A percentile compares a stretch with the other conserved stretches of the same genome.
Evolutionary conservation across 92 coral and sea anemone genomes (phyloP).

Genomic region (Montipora capitata): DNA sequence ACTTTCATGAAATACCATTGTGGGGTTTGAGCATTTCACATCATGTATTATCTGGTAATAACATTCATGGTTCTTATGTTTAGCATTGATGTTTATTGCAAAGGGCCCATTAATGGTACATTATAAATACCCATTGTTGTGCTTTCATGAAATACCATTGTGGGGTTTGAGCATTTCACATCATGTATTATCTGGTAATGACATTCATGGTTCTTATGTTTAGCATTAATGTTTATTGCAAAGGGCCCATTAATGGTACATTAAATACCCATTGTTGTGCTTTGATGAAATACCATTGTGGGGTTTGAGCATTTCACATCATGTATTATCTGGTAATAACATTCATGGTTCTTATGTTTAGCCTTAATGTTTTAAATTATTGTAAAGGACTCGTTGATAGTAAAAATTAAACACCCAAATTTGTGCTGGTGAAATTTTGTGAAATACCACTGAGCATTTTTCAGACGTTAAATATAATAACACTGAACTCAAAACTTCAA

Average conservation of each 20-base stretch:
- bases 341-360: neutral
- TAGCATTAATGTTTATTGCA: neutral
- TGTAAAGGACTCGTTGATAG: neutral
- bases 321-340: neutral
- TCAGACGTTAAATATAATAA: too few relatives aligned
- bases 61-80: too few relatives aligned
- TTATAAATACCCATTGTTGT: too few relatives aligned
- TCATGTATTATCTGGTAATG: neutral
- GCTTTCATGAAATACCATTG: neutral
- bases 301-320: neutral
- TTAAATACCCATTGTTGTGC: slow-evolving; percentile 5
- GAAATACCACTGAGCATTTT: too few relatives aligned
- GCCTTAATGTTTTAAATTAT: neutral
- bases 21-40: too few relatives aligned
- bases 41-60: too few relatives aligned
- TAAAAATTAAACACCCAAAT: neutral
- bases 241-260: slow-evolving; percentile 1
- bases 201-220: neutral
- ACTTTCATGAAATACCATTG: too few relatives aligned
- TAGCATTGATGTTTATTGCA: too few relatives aligned
- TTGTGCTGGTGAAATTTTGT: too few relatives aligned
- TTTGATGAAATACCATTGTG: neutral
- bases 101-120: too few relatives aligned
- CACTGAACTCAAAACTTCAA: too few relatives aligned
- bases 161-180: neutral